Evolutionary conservation across 2,888 invertebrate genomes (phyloP).

Genomic region (Acanthosepion lycidas): DNA sequence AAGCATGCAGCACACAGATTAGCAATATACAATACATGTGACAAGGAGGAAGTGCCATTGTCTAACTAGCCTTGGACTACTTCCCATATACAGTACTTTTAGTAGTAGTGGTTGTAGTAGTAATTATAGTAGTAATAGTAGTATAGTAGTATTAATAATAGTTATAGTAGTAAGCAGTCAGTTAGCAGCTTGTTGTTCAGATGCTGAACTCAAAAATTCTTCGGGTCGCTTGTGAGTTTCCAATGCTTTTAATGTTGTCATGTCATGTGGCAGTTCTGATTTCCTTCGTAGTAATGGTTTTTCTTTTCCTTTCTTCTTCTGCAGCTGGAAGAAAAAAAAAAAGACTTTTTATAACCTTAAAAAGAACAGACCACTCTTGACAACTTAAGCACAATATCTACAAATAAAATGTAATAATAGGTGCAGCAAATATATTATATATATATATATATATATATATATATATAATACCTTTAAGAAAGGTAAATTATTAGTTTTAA

Average conservation of each 20-base stretch:
- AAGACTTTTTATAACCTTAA: not conserved
- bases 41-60: slow-evolving; percentile 41
- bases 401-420: too few species aligned
- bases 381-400: too few species aligned
- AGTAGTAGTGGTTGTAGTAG: not conserved
- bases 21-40: slow-evolving; percentile 47
- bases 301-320: slow-evolving; percentile 78
- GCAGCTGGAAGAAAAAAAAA: slow-evolving; percentile 54
- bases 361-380: not conserved
- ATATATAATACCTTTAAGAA: too few species aligned
- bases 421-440: too few species aligned
- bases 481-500: too few species aligned
- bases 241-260: slow-evolving; percentile 90
- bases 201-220: slow-evolving; percentile 83
- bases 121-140: not conserved
- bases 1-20: slow-evolving; percentile 45
- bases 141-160: not conserved
- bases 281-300: slow-evolving; percentile 94
- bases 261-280: slow-evolving; percentile 95
- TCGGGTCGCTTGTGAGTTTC: slow-evolving; percentile 93
- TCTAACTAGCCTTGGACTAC: slow-evolving; percentile 45
- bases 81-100: slow-evolving; percentile 43
- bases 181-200: slow-evolving; percentile 58
- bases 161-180: slow-evolving; percentile 41
- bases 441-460: too few species aligned